phyloP scores from a whole-genome alignment of 2,797 vertebrate species.

The Setipinna tenuifilis region DNA sequence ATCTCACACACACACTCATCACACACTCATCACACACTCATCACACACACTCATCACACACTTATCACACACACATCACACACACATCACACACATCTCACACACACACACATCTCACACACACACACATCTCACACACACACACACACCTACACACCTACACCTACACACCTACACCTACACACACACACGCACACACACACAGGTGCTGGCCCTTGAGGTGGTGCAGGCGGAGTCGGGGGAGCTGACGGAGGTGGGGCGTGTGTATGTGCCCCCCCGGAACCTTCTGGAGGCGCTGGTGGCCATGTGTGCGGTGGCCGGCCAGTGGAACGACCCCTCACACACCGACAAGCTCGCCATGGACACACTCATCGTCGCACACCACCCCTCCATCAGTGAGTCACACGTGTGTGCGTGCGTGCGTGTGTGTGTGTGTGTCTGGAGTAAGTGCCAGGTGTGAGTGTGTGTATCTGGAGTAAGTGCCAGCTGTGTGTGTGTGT shows the following conservation, averaged over 20 bases:
- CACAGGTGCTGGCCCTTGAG: conserved; percentile 85
- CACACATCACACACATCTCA: too few species aligned
- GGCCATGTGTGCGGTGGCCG: conserved; percentile 82
- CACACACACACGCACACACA: too few species aligned
- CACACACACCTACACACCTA: too few species aligned
- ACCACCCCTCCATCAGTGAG: conserved; percentile 91
- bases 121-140: too few species aligned
- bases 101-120: too few species aligned
- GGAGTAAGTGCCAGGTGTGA: conserved; percentile 67
- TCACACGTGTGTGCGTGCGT: neutral
- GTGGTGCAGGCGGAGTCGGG: conserved; percentile 82
- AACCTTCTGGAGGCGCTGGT: conserved; percentile 85
- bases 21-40: too few species aligned
- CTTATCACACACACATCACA: too few species aligned
- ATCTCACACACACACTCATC: too few species aligned
- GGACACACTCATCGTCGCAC: conserved; percentile 85
- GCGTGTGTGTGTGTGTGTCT: neutral
- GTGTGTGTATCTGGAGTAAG: conserved; percentile 69
- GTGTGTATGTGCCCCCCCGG: conserved; percentile 80
- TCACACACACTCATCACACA: too few species aligned
- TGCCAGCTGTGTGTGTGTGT: conserved; percentile 46
- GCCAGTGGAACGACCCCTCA: conserved; percentile 75
- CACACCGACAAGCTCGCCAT: conserved; percentile 86
- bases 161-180: too few species aligned
- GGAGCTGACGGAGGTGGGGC: conserved; percentile 86